Conservation (phyloP, 2,113 vertebrate genomes). For the Dendropsophus ebraccatus region DNA sequence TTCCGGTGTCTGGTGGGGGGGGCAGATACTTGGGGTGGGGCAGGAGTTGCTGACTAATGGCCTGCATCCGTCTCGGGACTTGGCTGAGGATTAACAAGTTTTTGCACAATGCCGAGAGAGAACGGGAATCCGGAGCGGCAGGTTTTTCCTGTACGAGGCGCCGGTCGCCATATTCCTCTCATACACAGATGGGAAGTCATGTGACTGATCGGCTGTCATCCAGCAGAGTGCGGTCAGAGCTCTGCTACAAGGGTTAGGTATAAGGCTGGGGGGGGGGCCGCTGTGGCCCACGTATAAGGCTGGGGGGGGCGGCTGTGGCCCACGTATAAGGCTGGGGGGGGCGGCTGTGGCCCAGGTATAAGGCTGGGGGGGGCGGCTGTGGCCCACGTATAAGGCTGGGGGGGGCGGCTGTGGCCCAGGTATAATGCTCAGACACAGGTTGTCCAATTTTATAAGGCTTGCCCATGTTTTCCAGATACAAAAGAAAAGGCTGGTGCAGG, state of each 20-base stretch:
- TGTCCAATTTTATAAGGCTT: too few species aligned
- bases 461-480: too few species aligned
- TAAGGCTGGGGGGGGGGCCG: too few species aligned
- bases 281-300: not conserved
- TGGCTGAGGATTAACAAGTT: conserved; percentile 15
- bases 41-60: conserved; percentile 12
- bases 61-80: not conserved
- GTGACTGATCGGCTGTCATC: conserved; percentile 3
- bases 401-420: too few species aligned
- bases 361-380: not conserved
- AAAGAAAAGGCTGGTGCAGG: too few species aligned
- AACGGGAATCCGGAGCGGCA: conserved; percentile 43
- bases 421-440: too few species aligned
- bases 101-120: conserved; percentile 25
- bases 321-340: too few species aligned
- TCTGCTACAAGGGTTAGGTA: too few species aligned
- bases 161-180: not conserved
- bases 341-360: not conserved
- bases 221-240: too few species aligned
- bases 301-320: too few species aligned
- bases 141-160: conserved; percentile 52
- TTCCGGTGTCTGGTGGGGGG: not conserved
- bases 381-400: too few species aligned
- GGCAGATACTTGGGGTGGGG: not conserved
- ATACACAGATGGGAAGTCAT: not conserved